These are phyloP conservation scores for Salminus brasiliensis DNA, from an alignment of 2,113 vertebrate genomes.

Conservation along the genomic window DNA sequence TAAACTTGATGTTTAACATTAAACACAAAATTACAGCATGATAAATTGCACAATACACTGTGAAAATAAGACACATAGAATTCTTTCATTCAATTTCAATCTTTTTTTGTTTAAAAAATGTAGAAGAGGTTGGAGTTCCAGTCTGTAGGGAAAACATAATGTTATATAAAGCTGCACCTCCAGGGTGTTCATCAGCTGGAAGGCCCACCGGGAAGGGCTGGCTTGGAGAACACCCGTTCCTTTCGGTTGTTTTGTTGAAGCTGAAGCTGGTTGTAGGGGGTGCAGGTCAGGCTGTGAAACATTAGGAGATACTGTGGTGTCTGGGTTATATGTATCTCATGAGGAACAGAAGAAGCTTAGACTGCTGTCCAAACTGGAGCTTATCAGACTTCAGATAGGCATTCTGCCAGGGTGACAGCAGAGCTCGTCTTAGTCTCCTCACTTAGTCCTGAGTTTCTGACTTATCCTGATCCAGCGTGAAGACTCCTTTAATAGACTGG, in stretches of 20 bases:
- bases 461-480: background rate
- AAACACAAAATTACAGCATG: no score
- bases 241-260: background rate
- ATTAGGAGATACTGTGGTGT: background rate
- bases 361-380: slow-evolving; percentile 14
- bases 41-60: no score
- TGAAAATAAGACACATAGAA: no score
- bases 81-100: no score
- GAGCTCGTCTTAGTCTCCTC: background rate
- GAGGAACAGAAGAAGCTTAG: background rate
- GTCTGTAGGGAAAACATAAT: no score
- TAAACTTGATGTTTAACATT: no score
- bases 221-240: background rate
- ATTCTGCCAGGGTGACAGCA: background rate
- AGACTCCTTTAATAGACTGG: background rate
- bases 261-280: background rate
- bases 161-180: no score
- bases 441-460: slow-evolving; percentile 1
- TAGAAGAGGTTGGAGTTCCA: no score
- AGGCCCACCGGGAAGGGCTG: background rate
- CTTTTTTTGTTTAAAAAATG: no score
- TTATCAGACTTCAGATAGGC: slow-evolving; percentile 10
- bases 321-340: background rate
- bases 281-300: background rate
- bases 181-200: background rate